Conservation (phyloP, 1,140 invertebrate species). For the Megalonaias nervosa region DNA sequence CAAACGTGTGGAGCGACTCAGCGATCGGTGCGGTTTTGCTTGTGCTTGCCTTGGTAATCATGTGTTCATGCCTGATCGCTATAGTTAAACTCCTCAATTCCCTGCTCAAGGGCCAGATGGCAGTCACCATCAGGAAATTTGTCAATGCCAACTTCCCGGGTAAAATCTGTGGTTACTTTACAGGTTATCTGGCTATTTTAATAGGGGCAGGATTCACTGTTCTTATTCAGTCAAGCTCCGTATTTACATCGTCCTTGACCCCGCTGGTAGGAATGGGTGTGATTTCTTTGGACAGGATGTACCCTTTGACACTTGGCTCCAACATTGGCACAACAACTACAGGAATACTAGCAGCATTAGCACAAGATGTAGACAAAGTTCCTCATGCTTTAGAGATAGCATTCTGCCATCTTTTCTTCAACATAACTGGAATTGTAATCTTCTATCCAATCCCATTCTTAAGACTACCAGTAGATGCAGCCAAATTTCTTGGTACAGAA, state of each 20-base stretch:
- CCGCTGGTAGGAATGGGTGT: conserved; percentile 78
- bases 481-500: conserved; percentile 73
- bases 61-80: conserved; percentile 75
- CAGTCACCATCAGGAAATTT: conserved; percentile 73
- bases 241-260: conserved; percentile 78
- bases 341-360: conserved; percentile 73
- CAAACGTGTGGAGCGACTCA: conserved; percentile 63
- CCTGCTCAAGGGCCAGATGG: conserved; percentile 73
- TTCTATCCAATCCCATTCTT: conserved; percentile 78
- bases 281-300: conserved; percentile 75
- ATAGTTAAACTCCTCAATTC: conserved; percentile 77
- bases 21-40: conserved; percentile 73
- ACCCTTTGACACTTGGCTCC: conserved; percentile 77
- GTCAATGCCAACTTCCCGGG: conserved; percentile 75
- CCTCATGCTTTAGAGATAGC: conserved; percentile 47
- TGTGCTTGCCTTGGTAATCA: conserved; percentile 72
- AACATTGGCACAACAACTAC: conserved; percentile 79
- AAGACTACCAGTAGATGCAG: conserved; percentile 74
- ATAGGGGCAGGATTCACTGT: conserved; percentile 76
- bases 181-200: conserved; percentile 76
- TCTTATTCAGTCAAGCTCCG: conserved; percentile 77
- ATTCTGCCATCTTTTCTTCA: conserved; percentile 70
- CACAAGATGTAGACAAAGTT: conserved; percentile 66
- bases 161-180: conserved; percentile 68
- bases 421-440: conserved; percentile 72